Evolutionary conservation across 2,888 invertebrate species (phyloP).

Genomic region (Hypomecis punctinalis): DNA sequence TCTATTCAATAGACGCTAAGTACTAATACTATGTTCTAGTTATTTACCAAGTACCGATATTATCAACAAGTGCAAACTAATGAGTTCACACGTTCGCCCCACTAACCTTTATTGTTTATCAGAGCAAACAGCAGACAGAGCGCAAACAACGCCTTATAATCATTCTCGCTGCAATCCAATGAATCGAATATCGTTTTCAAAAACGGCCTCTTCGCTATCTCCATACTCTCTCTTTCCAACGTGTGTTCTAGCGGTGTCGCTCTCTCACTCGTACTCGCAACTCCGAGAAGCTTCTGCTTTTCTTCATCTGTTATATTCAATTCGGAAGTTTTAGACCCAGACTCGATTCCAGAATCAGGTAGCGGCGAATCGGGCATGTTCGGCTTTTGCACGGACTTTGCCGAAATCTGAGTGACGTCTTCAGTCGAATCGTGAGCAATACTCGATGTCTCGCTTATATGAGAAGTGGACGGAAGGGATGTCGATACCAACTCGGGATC

Average conservation of each 20-base stretch:
- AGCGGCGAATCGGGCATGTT: slow-evolving; percentile 81
- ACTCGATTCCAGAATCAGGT: slow-evolving; percentile 77
- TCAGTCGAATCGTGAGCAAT: slow-evolving; percentile 80
- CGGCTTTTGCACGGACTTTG: slow-evolving; percentile 58
- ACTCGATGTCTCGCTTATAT: slow-evolving; percentile 79
- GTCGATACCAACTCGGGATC: slow-evolving; percentile 81
- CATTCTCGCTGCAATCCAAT: slow-evolving; percentile 95
- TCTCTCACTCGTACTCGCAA: slow-evolving; percentile 56
- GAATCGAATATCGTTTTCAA: slow-evolving; percentile 95
- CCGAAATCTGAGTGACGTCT: slow-evolving; percentile 72
- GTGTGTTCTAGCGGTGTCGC: slow-evolving; percentile 62
- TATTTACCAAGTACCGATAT: slow-evolving; percentile 4
- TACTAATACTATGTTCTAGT: neutral
- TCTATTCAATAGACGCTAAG: neutral
- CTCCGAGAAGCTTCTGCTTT: slow-evolving; percentile 88
- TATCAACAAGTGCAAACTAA: slow-evolving; percentile 32
- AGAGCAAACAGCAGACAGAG: slow-evolving; percentile 97
- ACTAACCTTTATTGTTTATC: slow-evolving; percentile 95
- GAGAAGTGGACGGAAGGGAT: slow-evolving; percentile 82
- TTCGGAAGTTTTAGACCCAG: slow-evolving; percentile 74
- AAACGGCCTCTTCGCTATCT: slow-evolving; percentile 89
- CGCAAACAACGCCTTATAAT: slow-evolving; percentile 96
- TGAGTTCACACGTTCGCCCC: slow-evolving; percentile 29
- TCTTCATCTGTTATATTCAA: slow-evolving; percentile 96
- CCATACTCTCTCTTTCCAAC: slow-evolving; percentile 69